Evolutionary conservation across 1,140 invertebrate genomes (phyloP).

Genomic region (Lutraria rhynchaena): DNA sequence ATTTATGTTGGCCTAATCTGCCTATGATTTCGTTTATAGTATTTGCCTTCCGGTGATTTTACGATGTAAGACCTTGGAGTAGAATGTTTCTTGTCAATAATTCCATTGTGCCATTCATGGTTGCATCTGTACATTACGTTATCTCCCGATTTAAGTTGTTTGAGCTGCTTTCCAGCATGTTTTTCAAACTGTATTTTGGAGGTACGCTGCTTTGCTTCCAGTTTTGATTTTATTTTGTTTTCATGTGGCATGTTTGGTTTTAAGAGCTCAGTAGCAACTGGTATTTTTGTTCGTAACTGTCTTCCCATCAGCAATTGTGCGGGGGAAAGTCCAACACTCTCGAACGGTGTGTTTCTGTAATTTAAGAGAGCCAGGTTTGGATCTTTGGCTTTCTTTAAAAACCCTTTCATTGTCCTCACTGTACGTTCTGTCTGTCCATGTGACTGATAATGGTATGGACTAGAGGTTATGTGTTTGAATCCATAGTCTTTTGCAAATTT

Average conservation of each 20-base stretch:
- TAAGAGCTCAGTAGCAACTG: slow-evolving; percentile 2
- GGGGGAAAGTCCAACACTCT: slow-evolving; percentile 54
- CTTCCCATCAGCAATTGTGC: slow-evolving; percentile 63
- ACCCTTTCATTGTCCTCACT: slow-evolving; percentile 64
- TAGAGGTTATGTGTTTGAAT: slow-evolving; percentile 57
- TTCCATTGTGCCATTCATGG: not conserved
- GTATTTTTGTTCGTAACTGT: slow-evolving; percentile 48
- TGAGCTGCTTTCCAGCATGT: slow-evolving; percentile 19
- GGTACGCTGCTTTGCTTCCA: slow-evolving; percentile 2
- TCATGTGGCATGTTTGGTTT: not conserved
- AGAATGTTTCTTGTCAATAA: not conserved
- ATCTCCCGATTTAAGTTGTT: slow-evolving; percentile 13
- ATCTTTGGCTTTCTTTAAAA: slow-evolving; percentile 56
- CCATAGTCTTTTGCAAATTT: slow-evolving; percentile 64
- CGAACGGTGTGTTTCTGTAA: slow-evolving; percentile 52
- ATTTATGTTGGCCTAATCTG: too few relatives aligned
- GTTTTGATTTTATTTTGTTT: not conserved
- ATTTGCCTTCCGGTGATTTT: too few relatives aligned
- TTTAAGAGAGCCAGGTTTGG: slow-evolving; percentile 57
- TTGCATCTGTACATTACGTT: slow-evolving; percentile 26
- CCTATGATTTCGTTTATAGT: too few relatives aligned
- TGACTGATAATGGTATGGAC: slow-evolving; percentile 74
- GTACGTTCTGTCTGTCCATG: slow-evolving; percentile 67
- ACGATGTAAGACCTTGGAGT: not conserved
- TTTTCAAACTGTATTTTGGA: slow-evolving; percentile 1